Evolutionary conservation across 2,797 vertebrate genomes (phyloP).

Genomic region (Pipistrellus nathusii): DNA sequence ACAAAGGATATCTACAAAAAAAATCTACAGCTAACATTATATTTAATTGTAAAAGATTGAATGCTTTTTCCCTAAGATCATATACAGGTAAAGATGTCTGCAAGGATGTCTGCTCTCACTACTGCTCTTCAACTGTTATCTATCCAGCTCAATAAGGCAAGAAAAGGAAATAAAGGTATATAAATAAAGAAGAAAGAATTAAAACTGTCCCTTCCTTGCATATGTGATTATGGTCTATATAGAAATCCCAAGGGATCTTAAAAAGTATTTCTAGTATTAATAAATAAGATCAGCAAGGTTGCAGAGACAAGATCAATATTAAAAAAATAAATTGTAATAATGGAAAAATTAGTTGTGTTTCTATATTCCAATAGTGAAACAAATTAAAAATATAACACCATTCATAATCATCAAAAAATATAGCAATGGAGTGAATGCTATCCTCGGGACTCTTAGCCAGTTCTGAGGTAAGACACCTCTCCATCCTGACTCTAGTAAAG

Average conservation of each 20-base stretch:
- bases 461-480: slow-evolving; percentile 54
- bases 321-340: slow-evolving; percentile 22
- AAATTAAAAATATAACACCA: slow-evolving; percentile 31
- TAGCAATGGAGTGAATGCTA: neutral
- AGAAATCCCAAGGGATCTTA: slow-evolving; percentile 40
- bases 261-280: neutral
- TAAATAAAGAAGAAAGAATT: neutral
- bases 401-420: neutral
- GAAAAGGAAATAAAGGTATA: slow-evolving; percentile 46
- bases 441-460: neutral
- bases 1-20: neutral
- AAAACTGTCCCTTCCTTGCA: slow-evolving; percentile 39
- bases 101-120: neutral
- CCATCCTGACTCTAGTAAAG: slow-evolving; percentile 71
- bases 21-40: neutral
- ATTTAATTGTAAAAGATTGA: neutral
- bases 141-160: slow-evolving; percentile 30
- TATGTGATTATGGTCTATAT: neutral
- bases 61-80: neutral
- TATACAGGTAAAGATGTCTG: neutral
- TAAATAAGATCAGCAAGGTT: slow-evolving; percentile 14
- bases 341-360: slow-evolving; percentile 21
- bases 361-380: slow-evolving; percentile 15
- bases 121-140: neutral
- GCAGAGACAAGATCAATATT: neutral